Evolutionary conservation across 1,140 invertebrate genomes (phyloP).

Genomic region (Drosophila rhopaloa): DNA sequence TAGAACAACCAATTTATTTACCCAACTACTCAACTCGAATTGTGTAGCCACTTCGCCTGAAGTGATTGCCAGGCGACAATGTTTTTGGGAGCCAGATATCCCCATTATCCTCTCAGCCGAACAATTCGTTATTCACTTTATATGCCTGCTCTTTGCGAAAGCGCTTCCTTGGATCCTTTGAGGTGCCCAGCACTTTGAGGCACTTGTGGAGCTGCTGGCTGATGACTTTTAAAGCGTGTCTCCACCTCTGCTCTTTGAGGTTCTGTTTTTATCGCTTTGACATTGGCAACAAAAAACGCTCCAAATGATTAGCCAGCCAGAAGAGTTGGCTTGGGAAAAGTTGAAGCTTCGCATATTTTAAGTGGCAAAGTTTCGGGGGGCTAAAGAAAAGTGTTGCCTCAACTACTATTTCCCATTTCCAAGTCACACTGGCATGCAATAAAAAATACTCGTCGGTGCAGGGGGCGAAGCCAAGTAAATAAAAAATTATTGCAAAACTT

Average conservation of each 20-base stretch:
- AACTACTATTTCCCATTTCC: constrained; percentile 67
- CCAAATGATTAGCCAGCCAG: constrained; percentile 49
- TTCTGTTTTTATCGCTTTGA: constrained; percentile 52
- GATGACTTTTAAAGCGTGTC: constrained; percentile 66
- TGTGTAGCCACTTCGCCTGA: constrained; percentile 27
- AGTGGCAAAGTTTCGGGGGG: constrained; percentile 60
- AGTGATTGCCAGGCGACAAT: constrained; percentile 29
- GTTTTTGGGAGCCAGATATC: constrained; percentile 18
- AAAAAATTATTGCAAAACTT: constrained; percentile 82
- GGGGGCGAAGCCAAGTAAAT: constrained; percentile 62
- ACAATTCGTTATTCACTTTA: constrained; percentile 33
- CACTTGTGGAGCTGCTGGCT: constrained; percentile 32
- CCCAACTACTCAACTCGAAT: constrained; percentile 30
- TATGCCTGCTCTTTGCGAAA: constrained; percentile 8
- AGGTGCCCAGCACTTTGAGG: constrained; percentile 14
- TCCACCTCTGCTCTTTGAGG: constrained; percentile 19
- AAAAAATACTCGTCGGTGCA: constrained; percentile 54
- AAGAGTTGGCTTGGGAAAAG: constrained; percentile 11
- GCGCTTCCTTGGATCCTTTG: constrained; percentile 21
- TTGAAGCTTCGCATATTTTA: constrained; percentile 71
- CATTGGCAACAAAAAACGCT: constrained; percentile 46
- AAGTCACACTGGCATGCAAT: constrained; percentile 62
- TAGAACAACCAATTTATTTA: constrained; percentile 45
- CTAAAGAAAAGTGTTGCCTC: constrained; percentile 71
- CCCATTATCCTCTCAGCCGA: constrained; percentile 26